Percentiles rank a stretch among this genome's conserved stretches.
Conservation (phyloP, 2,888 invertebrate genomes). For the Archips xylosteana region DNA sequence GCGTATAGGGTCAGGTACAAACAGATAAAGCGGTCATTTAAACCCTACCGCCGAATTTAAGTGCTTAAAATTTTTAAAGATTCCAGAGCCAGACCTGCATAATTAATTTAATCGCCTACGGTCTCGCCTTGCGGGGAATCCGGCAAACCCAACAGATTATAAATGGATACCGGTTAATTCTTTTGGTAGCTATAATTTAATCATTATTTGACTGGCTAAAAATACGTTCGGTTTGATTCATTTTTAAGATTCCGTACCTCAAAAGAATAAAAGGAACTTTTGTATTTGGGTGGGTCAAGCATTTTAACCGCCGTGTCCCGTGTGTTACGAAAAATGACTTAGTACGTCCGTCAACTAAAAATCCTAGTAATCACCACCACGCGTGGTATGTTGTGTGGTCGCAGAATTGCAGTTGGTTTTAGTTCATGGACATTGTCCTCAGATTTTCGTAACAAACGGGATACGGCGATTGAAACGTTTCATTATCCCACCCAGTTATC, state of each 20-base stretch:
- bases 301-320: too few species aligned
- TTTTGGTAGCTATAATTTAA: constrained; percentile 7
- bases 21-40: constrained; percentile 23
- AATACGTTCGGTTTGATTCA: background rate
- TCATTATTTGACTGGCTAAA: background rate
- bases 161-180: constrained; percentile 17
- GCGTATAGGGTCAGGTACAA: constrained; percentile 3
- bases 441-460: too few species aligned
- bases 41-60: constrained; percentile 18
- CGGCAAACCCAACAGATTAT: background rate
- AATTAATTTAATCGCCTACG: constrained; percentile 34
- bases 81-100: constrained; percentile 24
- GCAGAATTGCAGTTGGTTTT: too few species aligned
- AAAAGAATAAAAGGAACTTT: too few species aligned
- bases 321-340: too few species aligned
- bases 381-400: too few species aligned
- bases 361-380: too few species aligned
- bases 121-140: constrained; percentile 11
- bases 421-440: too few species aligned
- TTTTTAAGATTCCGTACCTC: background rate
- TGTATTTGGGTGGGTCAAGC: too few species aligned
- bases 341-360: too few species aligned
- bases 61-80: constrained; percentile 34
- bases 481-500: too few species aligned
- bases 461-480: too few species aligned